phyloP scores from a whole-genome alignment of 2,888 invertebrate genomes.

The Erynnis tages region DNA sequence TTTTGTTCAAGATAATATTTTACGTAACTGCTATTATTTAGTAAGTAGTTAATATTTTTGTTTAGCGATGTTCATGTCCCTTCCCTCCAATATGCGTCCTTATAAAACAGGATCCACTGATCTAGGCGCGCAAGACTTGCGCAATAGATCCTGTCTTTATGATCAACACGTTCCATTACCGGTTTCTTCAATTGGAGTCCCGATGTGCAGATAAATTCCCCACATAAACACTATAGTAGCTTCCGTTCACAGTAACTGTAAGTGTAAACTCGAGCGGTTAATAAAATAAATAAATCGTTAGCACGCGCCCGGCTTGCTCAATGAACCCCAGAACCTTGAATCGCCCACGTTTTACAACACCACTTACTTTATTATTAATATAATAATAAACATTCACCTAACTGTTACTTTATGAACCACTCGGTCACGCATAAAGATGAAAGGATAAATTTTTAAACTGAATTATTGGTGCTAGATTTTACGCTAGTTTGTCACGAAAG shows the following conservation, averaged over 20 bases:
- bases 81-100: background rate
- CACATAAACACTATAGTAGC: slow-evolving; percentile 44
- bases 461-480: no score
- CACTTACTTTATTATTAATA: slow-evolving; percentile 55
- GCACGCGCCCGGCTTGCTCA: slow-evolving; percentile 52
- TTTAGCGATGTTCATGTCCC: no score
- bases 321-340: slow-evolving; percentile 51
- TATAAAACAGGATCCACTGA: slow-evolving; percentile 17
- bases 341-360: slow-evolving; percentile 49
- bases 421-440: background rate
- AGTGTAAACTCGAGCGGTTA: slow-evolving; percentile 55
- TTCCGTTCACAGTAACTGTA: slow-evolving; percentile 48
- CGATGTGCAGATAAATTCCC: slow-evolving; percentile 5
- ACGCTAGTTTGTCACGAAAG: no score
- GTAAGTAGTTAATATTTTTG: no score
- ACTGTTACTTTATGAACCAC: slow-evolving; percentile 36
- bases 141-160: slow-evolving; percentile 20
- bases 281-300: slow-evolving; percentile 68
- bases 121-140: slow-evolving; percentile 1
- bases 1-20: no score
- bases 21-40: no score
- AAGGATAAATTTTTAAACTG: no score
- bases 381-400: slow-evolving; percentile 53
- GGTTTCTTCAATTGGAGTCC: slow-evolving; percentile 5
- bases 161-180: background rate